Conservation (phyloP, 2,113 vertebrate species). For the Bos javanicus region DNA sequence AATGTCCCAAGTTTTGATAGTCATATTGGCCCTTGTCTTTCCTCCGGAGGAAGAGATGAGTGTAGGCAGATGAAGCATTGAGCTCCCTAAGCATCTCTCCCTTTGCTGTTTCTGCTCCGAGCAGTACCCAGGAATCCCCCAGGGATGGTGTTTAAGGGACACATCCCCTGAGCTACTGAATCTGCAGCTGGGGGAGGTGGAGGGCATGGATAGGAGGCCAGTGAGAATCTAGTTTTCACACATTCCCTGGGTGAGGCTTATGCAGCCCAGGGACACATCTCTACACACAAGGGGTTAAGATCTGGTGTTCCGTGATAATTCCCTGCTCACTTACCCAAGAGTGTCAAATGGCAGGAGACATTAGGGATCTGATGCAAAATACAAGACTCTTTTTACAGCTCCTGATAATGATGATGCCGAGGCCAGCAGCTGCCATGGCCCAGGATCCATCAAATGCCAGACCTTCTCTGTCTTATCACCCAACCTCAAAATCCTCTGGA, state of each 20-base stretch:
- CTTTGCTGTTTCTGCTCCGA: background rate
- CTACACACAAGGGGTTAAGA: background rate
- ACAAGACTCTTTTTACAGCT: background rate
- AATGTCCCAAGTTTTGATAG: background rate
- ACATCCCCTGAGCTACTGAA: background rate
- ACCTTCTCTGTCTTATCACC: background rate
- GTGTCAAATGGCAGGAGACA: background rate
- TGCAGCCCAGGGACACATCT: rapidly evolving
- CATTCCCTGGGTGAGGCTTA: background rate
- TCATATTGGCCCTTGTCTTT: rapidly evolving
- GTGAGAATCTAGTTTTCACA: background rate
- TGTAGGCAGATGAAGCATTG: rapidly evolving
- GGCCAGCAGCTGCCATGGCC: no score
- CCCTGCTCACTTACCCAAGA: background rate
- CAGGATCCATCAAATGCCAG: no score
- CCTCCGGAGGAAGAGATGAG: background rate
- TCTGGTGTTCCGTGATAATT: background rate
- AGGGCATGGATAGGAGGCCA: rapidly evolving
- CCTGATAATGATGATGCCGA: background rate
- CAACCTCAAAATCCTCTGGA: no score
- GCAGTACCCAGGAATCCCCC: no score
- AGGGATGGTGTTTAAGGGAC: background rate
- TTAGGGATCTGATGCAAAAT: background rate
- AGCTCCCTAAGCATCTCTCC: rapidly evolving
- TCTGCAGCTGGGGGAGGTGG: no score